These are phyloP conservation scores for Athene noctua DNA, from an alignment of 2,113 vertebrate species.

Conservation along the genomic window DNA sequence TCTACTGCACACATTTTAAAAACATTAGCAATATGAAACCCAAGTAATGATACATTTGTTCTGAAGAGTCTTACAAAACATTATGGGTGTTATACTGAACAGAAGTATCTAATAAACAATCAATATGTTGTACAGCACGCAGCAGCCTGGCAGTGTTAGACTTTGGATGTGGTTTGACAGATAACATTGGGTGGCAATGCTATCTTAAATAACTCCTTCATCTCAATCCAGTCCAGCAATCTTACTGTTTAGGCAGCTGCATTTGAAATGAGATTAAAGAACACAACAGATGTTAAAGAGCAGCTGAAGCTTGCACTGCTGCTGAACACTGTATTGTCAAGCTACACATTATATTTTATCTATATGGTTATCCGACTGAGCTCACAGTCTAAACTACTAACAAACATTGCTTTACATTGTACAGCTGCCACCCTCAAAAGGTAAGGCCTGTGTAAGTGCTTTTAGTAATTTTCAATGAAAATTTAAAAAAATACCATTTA, in stretches of 20 bases:
- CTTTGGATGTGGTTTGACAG: background rate
- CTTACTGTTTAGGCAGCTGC: background rate
- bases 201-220: background rate
- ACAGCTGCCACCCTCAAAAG: background rate
- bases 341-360: background rate
- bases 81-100: background rate
- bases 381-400: background rate
- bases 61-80: background rate
- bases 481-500: background rate
- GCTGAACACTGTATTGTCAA: background rate
- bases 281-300: background rate
- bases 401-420: background rate
- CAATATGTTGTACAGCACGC: background rate
- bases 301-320: background rate
- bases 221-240: background rate
- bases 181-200: background rate
- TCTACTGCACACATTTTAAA: background rate
- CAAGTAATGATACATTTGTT: background rate
- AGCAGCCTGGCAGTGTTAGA: background rate
- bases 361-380: rapidly evolving
- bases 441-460: background rate
- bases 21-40: background rate
- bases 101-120: background rate
- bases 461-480: background rate
- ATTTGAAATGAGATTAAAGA: constrained; percentile 9